Base-by-base conservation (phyloP, 2,113 vertebrate genomes). In the Plecturocebus donacophilus region DNA sequence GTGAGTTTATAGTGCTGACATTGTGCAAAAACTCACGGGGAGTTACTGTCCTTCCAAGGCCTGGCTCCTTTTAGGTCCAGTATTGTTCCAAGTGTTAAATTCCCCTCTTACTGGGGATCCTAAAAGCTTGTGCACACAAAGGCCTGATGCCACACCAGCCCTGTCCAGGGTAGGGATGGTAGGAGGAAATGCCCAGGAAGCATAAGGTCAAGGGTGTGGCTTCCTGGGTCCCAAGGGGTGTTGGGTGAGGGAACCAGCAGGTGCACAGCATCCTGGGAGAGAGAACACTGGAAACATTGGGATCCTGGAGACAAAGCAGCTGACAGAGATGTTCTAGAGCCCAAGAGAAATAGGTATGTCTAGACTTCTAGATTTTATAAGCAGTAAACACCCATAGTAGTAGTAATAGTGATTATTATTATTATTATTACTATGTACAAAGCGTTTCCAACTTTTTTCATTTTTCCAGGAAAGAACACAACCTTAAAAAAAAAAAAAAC, bases 71-170 rank as follows among this genome's bases (percentile, higher is more conserved):
- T 20, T 4, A 54, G 25, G 61, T 20, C 21, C 84, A 47, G 42
- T 1, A 42, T 5, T 27, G 16, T 17, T 52, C 66, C 89, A 58
- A 70, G 8, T 2, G 27, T 84, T 47, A 75, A 82, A 32, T 49
- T 25, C 32, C 16, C 27, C 61, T n/a, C 16, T 42, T 32, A 21
- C 3, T 25, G 52, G 5, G 54, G n/a, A 8, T 30, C 42, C 54
- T 14, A 20, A 9, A 16, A 89, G 47, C 40, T 17, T 2, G 4
- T 17, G 32, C 52, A 42, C 38, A 3, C 20, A 10, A 45, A 47
- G 42, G 19, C 1, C 1, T n/a, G 10, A n/a, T 0, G 19, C 10
- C 16, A 42, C 3, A 35, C 1, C 1, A 6, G 11, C 20, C n/a
- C 21, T 21, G 70, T 14, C n/a, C 21, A 21, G 52, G n/a, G 42